Evolutionary conservation across 2,113 vertebrate genomes (phyloP), one percentile per base, ranked within the genome.

Genomic region (Tupaia tana): DNA sequence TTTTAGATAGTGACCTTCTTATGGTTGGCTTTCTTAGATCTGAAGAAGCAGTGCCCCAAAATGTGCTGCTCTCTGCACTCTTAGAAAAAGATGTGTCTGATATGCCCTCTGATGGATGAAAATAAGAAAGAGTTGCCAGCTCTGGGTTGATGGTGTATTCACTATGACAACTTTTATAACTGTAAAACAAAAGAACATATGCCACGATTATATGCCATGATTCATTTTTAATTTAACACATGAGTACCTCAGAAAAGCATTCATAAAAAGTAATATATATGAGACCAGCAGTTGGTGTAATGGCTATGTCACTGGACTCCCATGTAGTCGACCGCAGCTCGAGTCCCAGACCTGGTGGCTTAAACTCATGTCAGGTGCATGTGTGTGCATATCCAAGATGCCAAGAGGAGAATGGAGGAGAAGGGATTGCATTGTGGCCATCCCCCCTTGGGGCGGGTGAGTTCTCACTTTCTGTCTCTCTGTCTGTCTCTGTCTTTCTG

Each of bases 41-140:
- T 85, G 84, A 86, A 82, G 94, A 89, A 67, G 19, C 27, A 4
- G 70, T n/a, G 12, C 27, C 61, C 90, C 63, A 52, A 10, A 29
- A 20, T 0, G 52, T 25, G 61, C 93, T 95, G 59, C 93, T 97
- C 0, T 95, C 81, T 7, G 22, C 25, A 91, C 84, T 80, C 71
- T 66, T 95, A 43, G 96, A 94, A 77, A 93, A 56, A 15, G 96
- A 96, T 43, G 94, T 88, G 52, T 95, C 90, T 20, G 96, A 94
- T 78, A 85, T 0, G 1, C 31, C 83, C 84, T 93, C 86, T 16
- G 71, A 34, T 8, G 83, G 91, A 0, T 93, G 91, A 20, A 93
- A 95, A 19, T 95, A 96, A 75, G 94, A 85, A 19, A 66, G 9
- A 7, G 15, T 14, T 12, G 82, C 54, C 56, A 79, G 25, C 61